Evolutionary conservation across 2,797 vertebrate species (phyloP).

Genomic region (Diceros bicornis): DNA sequence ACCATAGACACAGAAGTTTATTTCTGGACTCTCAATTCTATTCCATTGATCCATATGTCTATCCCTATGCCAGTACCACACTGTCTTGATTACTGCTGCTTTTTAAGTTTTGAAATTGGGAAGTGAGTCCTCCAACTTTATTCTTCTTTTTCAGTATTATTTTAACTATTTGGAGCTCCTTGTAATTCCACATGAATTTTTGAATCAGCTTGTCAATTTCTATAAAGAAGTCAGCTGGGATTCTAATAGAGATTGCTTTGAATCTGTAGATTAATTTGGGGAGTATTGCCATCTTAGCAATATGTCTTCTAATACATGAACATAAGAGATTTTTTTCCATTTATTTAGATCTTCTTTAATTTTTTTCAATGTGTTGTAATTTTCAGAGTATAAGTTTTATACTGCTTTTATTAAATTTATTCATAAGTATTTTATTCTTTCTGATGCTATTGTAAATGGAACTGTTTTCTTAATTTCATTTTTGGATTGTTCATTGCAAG

Average conservation of each 20-base stretch:
- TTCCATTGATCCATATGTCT: background rate
- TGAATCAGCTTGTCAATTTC: background rate
- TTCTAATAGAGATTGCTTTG: background rate
- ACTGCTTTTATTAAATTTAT: background rate
- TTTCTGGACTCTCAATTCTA: background rate
- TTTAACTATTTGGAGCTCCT: background rate
- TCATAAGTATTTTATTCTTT: slow-evolving; percentile 17
- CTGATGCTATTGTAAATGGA: background rate
- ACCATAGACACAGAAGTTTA: background rate
- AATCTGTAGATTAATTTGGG: background rate
- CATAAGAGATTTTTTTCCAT: background rate
- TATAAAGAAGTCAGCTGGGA: background rate
- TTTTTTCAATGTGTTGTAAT: background rate
- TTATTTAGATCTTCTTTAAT: background rate
- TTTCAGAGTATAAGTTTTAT: background rate
- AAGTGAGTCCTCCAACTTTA: background rate
- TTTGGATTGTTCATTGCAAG: background rate
- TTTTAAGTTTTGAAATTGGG: background rate
- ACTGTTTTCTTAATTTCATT: background rate
- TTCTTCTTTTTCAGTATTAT: background rate
- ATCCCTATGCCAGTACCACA: background rate
- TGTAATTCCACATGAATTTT: background rate
- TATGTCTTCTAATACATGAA: background rate
- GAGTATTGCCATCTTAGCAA: background rate
- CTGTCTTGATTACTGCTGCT: background rate